These are phyloP conservation scores for Equus przewalskii DNA, from an alignment of 2,113 vertebrate species.

Conservation along the genomic window DNA sequence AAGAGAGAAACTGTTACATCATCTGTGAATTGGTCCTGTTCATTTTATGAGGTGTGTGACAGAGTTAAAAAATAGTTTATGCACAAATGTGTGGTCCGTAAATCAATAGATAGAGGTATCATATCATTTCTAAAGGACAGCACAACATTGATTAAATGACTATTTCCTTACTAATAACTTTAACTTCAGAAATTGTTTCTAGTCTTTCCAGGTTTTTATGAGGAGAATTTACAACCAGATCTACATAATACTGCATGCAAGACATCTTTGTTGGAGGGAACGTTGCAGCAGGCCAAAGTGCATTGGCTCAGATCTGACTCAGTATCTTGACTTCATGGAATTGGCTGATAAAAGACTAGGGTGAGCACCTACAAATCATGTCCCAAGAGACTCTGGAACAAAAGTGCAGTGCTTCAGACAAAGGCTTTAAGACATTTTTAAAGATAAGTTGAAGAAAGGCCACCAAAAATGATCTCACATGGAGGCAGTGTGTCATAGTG, in stretches of 20 bases:
- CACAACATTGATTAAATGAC: constrained; percentile 82
- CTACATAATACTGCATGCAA: constrained; percentile 5
- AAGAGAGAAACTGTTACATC: constrained; percentile 81
- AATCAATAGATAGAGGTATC: constrained; percentile 83
- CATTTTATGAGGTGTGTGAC: constrained; percentile 86
- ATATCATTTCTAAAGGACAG: constrained; percentile 83
- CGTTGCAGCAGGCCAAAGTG: neutral
- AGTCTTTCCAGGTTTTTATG: constrained; percentile 75
- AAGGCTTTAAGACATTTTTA: neutral
- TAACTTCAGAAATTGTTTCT: constrained; percentile 83
- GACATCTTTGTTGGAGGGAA: neutral
- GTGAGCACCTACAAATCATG: neutral
- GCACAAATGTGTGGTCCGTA: constrained; percentile 84
- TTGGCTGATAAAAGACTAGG: neutral
- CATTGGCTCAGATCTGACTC: neutral
- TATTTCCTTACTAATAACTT: constrained; percentile 85
- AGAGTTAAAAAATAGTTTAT: constrained; percentile 84
- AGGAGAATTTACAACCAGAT: constrained; percentile 75
- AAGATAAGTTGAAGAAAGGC: neutral
- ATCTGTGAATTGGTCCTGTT: constrained; percentile 84
- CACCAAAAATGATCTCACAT: neutral
- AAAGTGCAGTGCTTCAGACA: neutral
- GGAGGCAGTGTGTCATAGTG: neutral
- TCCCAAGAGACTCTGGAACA: neutral
- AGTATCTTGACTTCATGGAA: neutral